phyloP scores from a whole-genome alignment of 2,888 invertebrate genomes.

The Chorisops tibialis region DNA sequence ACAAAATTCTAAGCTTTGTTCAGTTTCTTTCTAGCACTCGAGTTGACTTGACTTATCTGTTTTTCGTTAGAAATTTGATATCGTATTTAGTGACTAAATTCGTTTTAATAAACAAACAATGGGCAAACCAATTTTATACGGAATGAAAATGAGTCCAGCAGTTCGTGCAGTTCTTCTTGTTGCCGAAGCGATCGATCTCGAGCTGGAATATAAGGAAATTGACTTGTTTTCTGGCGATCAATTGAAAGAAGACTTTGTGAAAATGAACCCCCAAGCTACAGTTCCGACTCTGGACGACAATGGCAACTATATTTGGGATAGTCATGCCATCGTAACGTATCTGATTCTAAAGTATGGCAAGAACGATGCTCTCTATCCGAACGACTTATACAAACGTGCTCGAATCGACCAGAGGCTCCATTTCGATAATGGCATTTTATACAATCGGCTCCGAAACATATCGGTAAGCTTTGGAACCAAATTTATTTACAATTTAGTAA shows the following conservation, averaged over 20 bases:
- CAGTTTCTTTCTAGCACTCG: too few species aligned
- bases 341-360: slow-evolving; percentile 45
- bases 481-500: too few species aligned
- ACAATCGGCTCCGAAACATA: slow-evolving; percentile 41
- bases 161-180: slow-evolving; percentile 41
- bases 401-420: slow-evolving; percentile 48
- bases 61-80: too few species aligned
- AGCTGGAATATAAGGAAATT: slow-evolving; percentile 34
- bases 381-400: slow-evolving; percentile 44
- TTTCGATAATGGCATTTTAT: slow-evolving; percentile 47
- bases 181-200: slow-evolving; percentile 40
- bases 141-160: slow-evolving; percentile 40
- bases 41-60: too few species aligned
- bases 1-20: too few species aligned
- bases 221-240: slow-evolving; percentile 39
- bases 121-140: slow-evolving; percentile 42
- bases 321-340: slow-evolving; percentile 47
- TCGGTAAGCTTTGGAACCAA: slow-evolving; percentile 27
- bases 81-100: too few species aligned
- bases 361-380: slow-evolving; percentile 44
- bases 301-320: slow-evolving; percentile 40
- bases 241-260: slow-evolving; percentile 19
- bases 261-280: slow-evolving; percentile 58
- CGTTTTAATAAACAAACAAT: too few species aligned
- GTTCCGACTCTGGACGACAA: slow-evolving; percentile 41